Conservation (phyloP, 2,888 invertebrate genomes). For the Lasius platythorax region DNA sequence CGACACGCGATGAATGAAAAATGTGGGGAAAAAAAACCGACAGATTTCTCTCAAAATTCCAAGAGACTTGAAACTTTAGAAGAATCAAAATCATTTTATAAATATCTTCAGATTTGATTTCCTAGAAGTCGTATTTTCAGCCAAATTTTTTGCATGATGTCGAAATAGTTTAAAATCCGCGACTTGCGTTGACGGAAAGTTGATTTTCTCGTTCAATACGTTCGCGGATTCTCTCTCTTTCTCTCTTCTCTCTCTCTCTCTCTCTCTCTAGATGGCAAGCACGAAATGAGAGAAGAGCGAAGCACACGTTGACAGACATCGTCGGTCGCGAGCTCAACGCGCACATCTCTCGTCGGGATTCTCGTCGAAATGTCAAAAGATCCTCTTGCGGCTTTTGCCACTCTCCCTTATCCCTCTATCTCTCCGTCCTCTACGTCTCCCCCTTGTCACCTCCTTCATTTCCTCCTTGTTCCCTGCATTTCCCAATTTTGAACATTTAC, state of each 20-base stretch:
- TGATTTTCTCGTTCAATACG: conserved; percentile 41
- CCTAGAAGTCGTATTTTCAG: neutral
- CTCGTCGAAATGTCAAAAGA: conserved; percentile 51
- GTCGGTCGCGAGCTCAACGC: conserved; percentile 37
- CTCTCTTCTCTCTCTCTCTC: no score
- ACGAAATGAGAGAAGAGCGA: conserved; percentile 22
- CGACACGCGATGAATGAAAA: neutral
- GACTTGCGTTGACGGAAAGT: conserved; percentile 24
- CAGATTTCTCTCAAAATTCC: neutral
- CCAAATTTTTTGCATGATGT: neutral
- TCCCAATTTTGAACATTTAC: conserved; percentile 31
- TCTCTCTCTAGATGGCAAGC: conserved; percentile 20
- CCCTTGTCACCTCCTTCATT: conserved; percentile 23
- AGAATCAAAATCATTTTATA: neutral
- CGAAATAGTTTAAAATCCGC: conserved; percentile 17
- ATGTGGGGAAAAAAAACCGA: no score
- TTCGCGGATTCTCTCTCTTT: neutral
- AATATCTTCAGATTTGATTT: neutral
- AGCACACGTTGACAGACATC: conserved; percentile 54
- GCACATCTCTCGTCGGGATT: conserved; percentile 49
- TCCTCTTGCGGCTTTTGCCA: conserved; percentile 48
- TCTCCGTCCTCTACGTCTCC: neutral
- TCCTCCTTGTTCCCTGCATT: conserved; percentile 33
- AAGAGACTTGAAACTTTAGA: neutral
- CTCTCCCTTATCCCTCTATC: conserved; percentile 7